A percentile compares a stretch with the other conserved stretches of the same genome.
phyloP scores from a whole-genome alignment of 2,113 vertebrate genomes.

The Sigmodon hispidus region DNA sequence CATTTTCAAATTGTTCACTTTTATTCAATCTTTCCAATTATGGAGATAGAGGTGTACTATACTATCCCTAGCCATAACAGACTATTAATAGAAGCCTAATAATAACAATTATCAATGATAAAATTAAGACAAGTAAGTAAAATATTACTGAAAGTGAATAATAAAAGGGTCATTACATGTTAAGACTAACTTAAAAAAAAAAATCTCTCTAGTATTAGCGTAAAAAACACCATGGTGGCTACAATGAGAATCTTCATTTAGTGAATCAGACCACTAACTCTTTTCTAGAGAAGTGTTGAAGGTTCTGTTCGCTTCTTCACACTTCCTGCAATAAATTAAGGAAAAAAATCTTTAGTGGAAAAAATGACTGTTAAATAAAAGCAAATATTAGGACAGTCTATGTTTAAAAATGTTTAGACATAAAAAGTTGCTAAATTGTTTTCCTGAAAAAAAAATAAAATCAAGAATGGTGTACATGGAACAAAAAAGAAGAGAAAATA shows the following conservation, averaged over 20 bases:
- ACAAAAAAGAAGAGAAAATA: neutral
- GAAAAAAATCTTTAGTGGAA: neutral
- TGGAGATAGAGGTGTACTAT: neutral
- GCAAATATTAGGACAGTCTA: neutral
- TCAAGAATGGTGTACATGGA: no score
- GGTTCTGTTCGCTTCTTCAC: neutral
- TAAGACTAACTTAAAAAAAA: neutral
- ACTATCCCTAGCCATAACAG: neutral
- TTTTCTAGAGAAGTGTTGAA: neutral
- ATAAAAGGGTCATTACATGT: neutral
- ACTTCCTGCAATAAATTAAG: neutral
- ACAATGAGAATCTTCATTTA: neutral
- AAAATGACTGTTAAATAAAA: neutral
- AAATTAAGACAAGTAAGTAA: neutral
- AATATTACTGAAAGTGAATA: neutral
- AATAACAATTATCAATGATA: neutral
- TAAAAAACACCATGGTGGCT: neutral
- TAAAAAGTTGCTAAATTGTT: neutral
- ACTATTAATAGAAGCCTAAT: neutral
- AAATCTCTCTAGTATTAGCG: rapidly evolving
- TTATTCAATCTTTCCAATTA: neutral
- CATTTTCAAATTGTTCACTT: neutral
- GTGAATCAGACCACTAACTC: neutral
- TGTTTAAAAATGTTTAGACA: neutral
- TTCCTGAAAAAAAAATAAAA: neutral